Percentiles rank a stretch among this genome's conserved stretches.
Conservation (phyloP, 2,888 invertebrate species). For the Melanargia galathea region DNA sequence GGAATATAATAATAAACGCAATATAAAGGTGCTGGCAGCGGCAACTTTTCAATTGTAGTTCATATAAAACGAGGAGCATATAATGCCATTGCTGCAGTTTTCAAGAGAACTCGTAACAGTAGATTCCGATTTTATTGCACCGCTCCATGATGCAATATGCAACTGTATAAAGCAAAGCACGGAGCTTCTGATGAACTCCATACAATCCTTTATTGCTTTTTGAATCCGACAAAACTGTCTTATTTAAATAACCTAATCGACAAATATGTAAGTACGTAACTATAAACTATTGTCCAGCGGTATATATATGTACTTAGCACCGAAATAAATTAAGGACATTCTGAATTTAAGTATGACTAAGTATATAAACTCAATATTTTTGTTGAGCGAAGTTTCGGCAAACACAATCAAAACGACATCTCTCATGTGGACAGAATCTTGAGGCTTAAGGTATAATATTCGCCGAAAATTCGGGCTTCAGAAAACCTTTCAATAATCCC, state of each 20-base stretch:
- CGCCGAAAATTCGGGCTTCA: slow-evolving; percentile 66
- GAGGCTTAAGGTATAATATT: slow-evolving; percentile 63
- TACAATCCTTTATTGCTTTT: slow-evolving; percentile 33
- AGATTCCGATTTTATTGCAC: slow-evolving; percentile 77
- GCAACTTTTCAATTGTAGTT: slow-evolving; percentile 46
- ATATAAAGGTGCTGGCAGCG: slow-evolving; percentile 37
- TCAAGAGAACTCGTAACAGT: slow-evolving; percentile 70
- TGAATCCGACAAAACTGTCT: slow-evolving; percentile 11
- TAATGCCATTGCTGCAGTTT: slow-evolving; percentile 69
- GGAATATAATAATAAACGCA: slow-evolving; percentile 27
- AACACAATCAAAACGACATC: slow-evolving; percentile 75
- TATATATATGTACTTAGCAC: no score
- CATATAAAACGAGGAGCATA: slow-evolving; percentile 56
- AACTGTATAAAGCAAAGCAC: slow-evolving; percentile 47
- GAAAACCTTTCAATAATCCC: slow-evolving; percentile 58
- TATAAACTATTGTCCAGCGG: no score
- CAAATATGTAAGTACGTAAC: no score
- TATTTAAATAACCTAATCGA: not conserved
- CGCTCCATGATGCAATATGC: slow-evolving; percentile 59
- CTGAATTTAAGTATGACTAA: no score
- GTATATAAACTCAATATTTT: slow-evolving; percentile 57
- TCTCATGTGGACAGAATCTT: slow-evolving; percentile 66
- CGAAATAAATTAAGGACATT: not conserved
- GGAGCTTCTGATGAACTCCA: slow-evolving; percentile 26
- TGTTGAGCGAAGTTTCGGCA: slow-evolving; percentile 64